phyloP scores from a whole-genome alignment of 2,113 vertebrate species.

The Engraulis encrasicolus region DNA sequence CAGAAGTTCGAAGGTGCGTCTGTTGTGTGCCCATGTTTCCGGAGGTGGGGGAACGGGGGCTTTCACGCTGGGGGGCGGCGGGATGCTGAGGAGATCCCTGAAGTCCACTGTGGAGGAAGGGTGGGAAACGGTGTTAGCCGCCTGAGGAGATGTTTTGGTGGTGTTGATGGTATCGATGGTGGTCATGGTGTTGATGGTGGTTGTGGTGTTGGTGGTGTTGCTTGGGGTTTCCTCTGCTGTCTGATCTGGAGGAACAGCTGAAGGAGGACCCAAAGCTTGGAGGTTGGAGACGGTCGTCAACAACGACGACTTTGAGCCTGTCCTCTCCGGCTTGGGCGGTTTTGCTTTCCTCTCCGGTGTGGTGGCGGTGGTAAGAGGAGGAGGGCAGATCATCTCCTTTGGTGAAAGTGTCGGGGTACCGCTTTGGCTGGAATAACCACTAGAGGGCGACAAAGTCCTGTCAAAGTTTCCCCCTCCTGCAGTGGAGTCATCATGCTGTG shows the following conservation, averaged over 20 bases:
- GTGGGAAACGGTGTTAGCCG: too few relatives aligned
- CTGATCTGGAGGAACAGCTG: slow-evolving; percentile 81
- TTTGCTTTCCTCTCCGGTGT: slow-evolving; percentile 80
- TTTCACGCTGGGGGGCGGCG: slow-evolving; percentile 87
- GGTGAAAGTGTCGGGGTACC: slow-evolving; percentile 88
- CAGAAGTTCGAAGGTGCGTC: slow-evolving; percentile 66
- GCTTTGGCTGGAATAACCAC: slow-evolving; percentile 97
- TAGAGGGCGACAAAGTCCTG: slow-evolving; percentile 93
- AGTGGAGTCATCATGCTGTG: slow-evolving; percentile 60
- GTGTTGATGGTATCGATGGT: too few relatives aligned
- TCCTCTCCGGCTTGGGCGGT: slow-evolving; percentile 83
- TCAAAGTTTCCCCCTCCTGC: slow-evolving; percentile 74
- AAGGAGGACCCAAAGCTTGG: slow-evolving; percentile 86
- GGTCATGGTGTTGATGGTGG: slow-evolving; percentile 34
- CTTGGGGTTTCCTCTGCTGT: slow-evolving; percentile 50
- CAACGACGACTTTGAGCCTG: slow-evolving; percentile 78
- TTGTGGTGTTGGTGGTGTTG: slow-evolving; percentile 46
- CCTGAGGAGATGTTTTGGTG: slow-evolving; percentile 27
- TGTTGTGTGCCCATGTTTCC: slow-evolving; percentile 78
- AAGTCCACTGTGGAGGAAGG: slow-evolving; percentile 30
- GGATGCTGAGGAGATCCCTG: slow-evolving; percentile 79
- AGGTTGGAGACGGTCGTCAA: slow-evolving; percentile 81
- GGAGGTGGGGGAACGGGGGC: slow-evolving; percentile 87
- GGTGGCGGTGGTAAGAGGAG: too few relatives aligned
- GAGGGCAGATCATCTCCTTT: slow-evolving; percentile 78